Evolutionary conservation across 2,888 invertebrate species (phyloP), one percentile per base, ranked within the genome.

Genomic region (Chelonus formosanus): DNA sequence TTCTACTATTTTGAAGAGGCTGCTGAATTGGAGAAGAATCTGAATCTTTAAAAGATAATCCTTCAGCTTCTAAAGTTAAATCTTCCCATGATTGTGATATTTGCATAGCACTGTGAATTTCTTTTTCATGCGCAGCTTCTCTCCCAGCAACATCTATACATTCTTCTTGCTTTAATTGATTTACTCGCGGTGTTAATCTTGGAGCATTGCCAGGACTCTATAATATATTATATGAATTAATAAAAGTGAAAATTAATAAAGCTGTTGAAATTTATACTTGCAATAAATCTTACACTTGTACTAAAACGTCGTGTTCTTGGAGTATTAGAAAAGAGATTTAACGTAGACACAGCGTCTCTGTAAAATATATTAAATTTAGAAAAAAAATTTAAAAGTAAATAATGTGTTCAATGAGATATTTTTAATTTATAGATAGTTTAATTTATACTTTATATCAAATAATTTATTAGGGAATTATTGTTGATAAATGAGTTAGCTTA

Each of bases 61-160:
- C 87, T 74, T 89, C 89, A 31, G 85, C 88, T 78, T 92, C 90
- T 73, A 94, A 84, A 5, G 92, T 92, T 44, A 97, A 88, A 85
- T 96, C 96, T 84, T 97, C 97, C 90, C 94, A 96, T 4, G 96
- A 96, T 83, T 95, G 95, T 3, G 96, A 96, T 86, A 97, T 96
- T 85, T 95, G 95, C 89, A 96, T 93, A 70, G 95, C 92, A 75
- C 92, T 91, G 84, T 96, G 95, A 61, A 96, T 89, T 84, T 96
- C 95, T 61, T 94, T 89, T 86, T 97, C 97, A 84, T 96, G 96
- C 31, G 94, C 95, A 66, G 93, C 91, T 85, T 97, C 97, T 65
- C 96, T 88, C 77, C 92, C 92, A 77, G 89, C 89, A 20, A 92
- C 88, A 80, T 95, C 95, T 4, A 93, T 91, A 79, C 94, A 94